Conservation (phyloP, 2,797 vertebrate genomes). For the Chanos chanos region DNA sequence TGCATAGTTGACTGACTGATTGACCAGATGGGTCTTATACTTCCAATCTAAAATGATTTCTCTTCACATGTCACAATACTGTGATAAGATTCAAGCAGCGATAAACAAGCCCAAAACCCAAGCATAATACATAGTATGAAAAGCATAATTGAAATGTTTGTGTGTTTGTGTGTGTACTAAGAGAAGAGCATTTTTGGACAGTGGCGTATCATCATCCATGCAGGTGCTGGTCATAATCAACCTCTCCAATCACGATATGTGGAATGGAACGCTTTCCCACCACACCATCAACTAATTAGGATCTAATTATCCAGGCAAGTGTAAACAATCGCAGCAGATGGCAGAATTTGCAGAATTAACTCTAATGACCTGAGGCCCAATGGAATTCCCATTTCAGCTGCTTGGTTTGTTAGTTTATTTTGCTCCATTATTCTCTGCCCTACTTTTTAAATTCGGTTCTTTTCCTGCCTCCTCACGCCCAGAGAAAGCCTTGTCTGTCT, state of each 20-base stretch:
- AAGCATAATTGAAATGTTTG: slow-evolving; percentile 15
- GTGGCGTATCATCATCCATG: slow-evolving; percentile 14
- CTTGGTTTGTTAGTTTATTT: slow-evolving; percentile 76
- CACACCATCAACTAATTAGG: slow-evolving; percentile 91
- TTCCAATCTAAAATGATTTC: slow-evolving; percentile 31
- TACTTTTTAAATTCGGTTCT: slow-evolving; percentile 75
- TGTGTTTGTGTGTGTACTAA: slow-evolving; percentile 6
- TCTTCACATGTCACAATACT: slow-evolving; percentile 13
- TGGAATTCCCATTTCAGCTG: slow-evolving; percentile 73
- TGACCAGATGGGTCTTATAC: slow-evolving; percentile 24
- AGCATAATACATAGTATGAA: slow-evolving; percentile 5
- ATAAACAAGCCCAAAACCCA: slow-evolving; percentile 10
- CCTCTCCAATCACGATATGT: slow-evolving; percentile 48
- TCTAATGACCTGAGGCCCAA: slow-evolving; percentile 81
- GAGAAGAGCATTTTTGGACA: slow-evolving; percentile 14
- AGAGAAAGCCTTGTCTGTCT: slow-evolving; percentile 49
- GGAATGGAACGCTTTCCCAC: slow-evolving; percentile 67
- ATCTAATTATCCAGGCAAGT: slow-evolving; percentile 91
- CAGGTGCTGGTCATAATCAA: slow-evolving; percentile 65
- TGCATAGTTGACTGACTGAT: slow-evolving; percentile 26
- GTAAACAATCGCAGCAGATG: slow-evolving; percentile 96
- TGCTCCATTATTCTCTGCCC: slow-evolving; percentile 74
- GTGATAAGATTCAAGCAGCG: background rate
- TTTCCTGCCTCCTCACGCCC: slow-evolving; percentile 60
- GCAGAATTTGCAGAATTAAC: slow-evolving; percentile 79